A percentile compares a stretch with the other conserved stretches of the same genome.
phyloP scores from a whole-genome alignment of 2,888 invertebrate genomes.

The Cloeon dipterum region DNA sequence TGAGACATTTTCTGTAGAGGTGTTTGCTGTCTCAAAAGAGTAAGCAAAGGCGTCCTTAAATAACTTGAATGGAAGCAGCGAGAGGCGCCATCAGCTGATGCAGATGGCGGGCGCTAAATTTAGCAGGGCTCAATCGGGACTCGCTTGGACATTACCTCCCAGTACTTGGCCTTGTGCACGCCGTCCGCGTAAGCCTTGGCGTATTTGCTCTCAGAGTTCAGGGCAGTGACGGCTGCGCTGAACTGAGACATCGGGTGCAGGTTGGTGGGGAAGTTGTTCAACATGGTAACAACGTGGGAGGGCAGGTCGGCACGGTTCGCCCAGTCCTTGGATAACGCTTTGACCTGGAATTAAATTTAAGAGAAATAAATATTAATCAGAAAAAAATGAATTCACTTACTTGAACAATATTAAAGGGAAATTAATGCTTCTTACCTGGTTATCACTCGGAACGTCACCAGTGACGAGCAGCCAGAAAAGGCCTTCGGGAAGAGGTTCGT shows the following conservation, averaged over 20 bases:
- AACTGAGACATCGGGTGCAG: conserved; percentile 93
- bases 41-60: too few species aligned
- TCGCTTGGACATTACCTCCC: conserved; percentile 52
- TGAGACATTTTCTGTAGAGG: too few species aligned
- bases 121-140: too few species aligned
- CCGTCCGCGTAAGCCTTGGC: conserved; percentile 75
- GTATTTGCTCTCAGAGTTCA: conserved; percentile 82
- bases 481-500: conserved; percentile 76
- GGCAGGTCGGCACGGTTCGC: conserved; percentile 71
- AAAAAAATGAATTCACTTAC: too few species aligned
- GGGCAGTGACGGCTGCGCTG: conserved; percentile 69
- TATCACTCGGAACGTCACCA: conserved; percentile 63
- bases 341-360: conserved; percentile 12
- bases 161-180: conserved; percentile 70
- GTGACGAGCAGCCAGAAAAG: conserved; percentile 85
- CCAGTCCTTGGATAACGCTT: conserved; percentile 58
- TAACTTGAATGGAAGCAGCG: too few species aligned
- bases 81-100: too few species aligned
- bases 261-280: conserved; percentile 73
- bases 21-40: too few species aligned
- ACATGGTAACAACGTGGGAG: conserved; percentile 74
- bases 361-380: background rate
- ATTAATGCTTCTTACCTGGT: conserved; percentile 31
- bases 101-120: too few species aligned
- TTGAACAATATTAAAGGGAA: too few species aligned